These are phyloP conservation scores for Phlogophora meticulosa DNA, from an alignment of 2,888 invertebrate species.

Conservation along the genomic window DNA sequence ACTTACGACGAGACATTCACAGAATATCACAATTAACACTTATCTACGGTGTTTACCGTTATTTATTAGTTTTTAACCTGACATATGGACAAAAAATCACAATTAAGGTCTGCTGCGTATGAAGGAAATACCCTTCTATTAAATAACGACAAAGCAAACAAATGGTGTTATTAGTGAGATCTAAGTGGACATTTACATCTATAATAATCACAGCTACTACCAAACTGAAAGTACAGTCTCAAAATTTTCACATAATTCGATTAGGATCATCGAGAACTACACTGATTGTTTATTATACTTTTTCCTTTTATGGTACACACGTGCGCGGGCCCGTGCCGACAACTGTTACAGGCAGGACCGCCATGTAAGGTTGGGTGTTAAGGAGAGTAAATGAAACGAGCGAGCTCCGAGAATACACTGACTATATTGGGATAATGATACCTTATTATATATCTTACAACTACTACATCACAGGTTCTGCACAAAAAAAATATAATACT, in stretches of 20 bases:
- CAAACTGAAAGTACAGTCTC: constrained; percentile 38
- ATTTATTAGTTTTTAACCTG: constrained; percentile 10
- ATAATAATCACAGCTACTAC: constrained; percentile 9
- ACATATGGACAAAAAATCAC: neutral
- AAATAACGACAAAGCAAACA: constrained; percentile 23
- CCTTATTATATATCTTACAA: too few relatives aligned
- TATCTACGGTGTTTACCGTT: constrained; percentile 15
- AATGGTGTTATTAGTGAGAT: constrained; percentile 26
- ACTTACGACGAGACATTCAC: constrained; percentile 36
- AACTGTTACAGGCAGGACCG: too few relatives aligned
- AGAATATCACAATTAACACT: constrained; percentile 40
- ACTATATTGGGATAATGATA: too few relatives aligned
- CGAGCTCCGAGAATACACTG: too few relatives aligned
- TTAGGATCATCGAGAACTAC: neutral
- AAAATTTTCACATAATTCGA: constrained; percentile 31
- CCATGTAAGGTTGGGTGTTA: too few relatives aligned
- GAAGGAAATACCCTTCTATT: constrained; percentile 5
- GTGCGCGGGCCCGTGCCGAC: too few relatives aligned
- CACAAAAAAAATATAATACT: too few relatives aligned
- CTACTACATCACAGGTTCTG: too few relatives aligned
- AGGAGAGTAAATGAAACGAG: too few relatives aligned
- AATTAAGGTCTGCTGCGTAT: constrained; percentile 2
- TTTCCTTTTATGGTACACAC: too few relatives aligned
- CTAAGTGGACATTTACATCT: constrained; percentile 24
- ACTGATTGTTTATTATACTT: too few relatives aligned